Conservation (phyloP, 2,888 invertebrate species). For the Mactromeris polynyma region DNA sequence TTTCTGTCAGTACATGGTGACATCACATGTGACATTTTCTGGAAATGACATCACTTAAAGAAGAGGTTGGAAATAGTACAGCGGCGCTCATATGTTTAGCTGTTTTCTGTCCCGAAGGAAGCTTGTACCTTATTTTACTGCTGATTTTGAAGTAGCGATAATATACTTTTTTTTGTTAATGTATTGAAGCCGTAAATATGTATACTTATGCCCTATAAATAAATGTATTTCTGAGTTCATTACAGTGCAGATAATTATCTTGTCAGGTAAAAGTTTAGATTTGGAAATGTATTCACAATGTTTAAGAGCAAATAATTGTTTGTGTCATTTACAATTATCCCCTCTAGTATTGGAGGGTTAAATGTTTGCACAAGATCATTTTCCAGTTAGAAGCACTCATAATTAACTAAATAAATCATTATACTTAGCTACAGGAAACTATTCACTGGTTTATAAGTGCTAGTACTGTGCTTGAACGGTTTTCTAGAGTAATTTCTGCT, state of each 20-base stretch:
- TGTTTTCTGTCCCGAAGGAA: too few relatives aligned
- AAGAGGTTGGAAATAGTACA: too few relatives aligned
- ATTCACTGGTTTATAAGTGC: neutral
- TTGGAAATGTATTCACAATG: neutral
- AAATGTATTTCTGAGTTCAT: neutral
- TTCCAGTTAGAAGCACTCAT: neutral
- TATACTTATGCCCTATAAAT: neutral
- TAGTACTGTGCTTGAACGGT: neutral
- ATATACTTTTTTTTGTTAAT: too few relatives aligned
- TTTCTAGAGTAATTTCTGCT: neutral
- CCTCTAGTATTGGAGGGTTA: neutral
- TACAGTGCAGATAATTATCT: neutral
- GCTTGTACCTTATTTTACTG: too few relatives aligned
- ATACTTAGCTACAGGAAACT: neutral
- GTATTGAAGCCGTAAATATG: too few relatives aligned
- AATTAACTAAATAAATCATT: neutral
- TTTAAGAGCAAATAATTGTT: conserved; percentile 8
- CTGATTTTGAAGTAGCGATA: too few relatives aligned
- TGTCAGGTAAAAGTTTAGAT: neutral
- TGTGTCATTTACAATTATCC: conserved; percentile 5
- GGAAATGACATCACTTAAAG: too few relatives aligned
- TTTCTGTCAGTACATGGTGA: too few relatives aligned
- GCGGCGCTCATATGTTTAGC: too few relatives aligned
- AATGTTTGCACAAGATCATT: neutral
- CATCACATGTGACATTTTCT: too few relatives aligned